Evolutionary conservation across 2,797 vertebrate genomes (phyloP), one percentile per base, ranked within the genome.

Genomic region (Muraenolepis orangiensis): DNA sequence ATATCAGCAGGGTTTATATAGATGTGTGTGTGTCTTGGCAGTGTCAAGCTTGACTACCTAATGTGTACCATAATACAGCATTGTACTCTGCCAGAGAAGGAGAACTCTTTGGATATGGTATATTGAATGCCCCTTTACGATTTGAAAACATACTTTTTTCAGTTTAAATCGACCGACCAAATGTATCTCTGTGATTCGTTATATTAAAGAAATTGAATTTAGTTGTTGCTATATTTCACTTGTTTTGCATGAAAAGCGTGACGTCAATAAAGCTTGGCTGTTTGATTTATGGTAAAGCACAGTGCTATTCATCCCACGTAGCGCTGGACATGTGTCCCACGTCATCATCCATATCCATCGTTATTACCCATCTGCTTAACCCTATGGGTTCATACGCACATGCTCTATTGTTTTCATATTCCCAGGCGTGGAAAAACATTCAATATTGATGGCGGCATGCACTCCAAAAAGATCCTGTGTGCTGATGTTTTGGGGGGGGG

Each of bases 391-490:
- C n/a, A n/a, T n/a, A n/a, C n/a, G 77, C 51, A 68, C 75, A 30
- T 31, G 69, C 75, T 79, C 77, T 64, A 14, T 26, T 23, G 57
- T 64, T 64, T 64, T 11, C 77, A n/a, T n/a, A n/a, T 76, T 82
- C 72, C 77, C 78, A 75, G 69, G 79, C 75, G 84, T 82, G 85
- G 81, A 90, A 88, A 85, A 72, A 86, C 77, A 79, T 86, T 84
- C 83, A 76, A 86, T 74, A 84, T 71, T 73, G 69, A 42, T 72
- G 38, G 68, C 82, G 79, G 76, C 83, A 88, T 84, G 69, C 28
- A 10, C 85, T 90, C 84, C 84, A 85, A 87, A n/a, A 80, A 89
- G n/a, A 87, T 88, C 87, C 80, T 86, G 76, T 78, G 75, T 79
- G 82, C 82, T 82, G 84, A 80, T 83, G 80, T 86, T 86, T 88